Evolutionary conservation across 2,888 invertebrate genomes (phyloP), one percentile per base, ranked within the genome.

Genomic region (Arrhopalites spinosus): DNA sequence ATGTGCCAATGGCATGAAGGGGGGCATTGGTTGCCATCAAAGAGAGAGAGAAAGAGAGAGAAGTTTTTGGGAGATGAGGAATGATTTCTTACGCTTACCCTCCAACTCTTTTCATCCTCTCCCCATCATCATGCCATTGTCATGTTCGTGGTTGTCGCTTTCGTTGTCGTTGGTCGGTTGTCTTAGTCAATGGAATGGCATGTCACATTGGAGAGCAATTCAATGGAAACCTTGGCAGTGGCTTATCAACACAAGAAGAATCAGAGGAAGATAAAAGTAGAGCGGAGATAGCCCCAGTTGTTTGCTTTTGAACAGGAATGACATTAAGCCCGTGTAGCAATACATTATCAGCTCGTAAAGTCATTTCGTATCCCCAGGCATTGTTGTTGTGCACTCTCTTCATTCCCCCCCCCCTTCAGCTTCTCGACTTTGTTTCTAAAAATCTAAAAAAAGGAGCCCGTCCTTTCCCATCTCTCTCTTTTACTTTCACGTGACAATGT

Each of bases 281-380:
- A 11, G 11, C 36, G 11, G 36, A 36, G 36, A 36, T 36, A 36
- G 5, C n/a, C n/a, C n/a, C n/a, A n/a, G 36, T 36, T 36, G 36
- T 36, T 36, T 36, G 36, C 36, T 36, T n/a, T 36, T 36, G 36
- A 36, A 11, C 3, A 36, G 36, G 36, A 36, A 36, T 36, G 36
- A 36, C 36, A 36, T 36, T 36, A 36, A 68, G 56, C 69, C 53
- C 56, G 29, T 56, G 56, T 69, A 53, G 67, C 27, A 69, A 69
- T 69, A 53, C 69, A 69, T 69, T 69, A 69, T 53, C 69, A 69
- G 69, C 69, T 69, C 69, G 56, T 69, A 50, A 69, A 69, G 53
- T 69, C 56, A 56, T 69, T 68, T 53, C 50, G 23, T 69, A n/a
- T 69, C 69, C 69, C 56, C 23, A 36, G 69, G 69, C 69, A 69